A percentile compares a stretch with the other conserved stretches of the same genome.
Conservation (phyloP, 2,797 vertebrate genomes). For the Clamator glandarius region DNA sequence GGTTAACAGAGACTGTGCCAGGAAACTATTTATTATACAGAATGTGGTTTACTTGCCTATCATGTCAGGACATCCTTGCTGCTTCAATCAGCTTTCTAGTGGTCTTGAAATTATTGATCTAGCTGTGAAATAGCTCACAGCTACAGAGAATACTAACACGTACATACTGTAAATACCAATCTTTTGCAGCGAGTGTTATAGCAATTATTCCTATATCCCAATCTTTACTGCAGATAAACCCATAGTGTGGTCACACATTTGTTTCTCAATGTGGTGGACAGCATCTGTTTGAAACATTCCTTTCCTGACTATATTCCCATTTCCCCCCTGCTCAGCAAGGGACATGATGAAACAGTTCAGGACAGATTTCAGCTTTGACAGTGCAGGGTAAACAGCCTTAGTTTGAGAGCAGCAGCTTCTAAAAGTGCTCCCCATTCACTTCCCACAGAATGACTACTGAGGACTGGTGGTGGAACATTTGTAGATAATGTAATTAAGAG, state of each 20-base stretch:
- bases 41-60: not conserved
- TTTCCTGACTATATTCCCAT: not conserved
- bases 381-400: not conserved
- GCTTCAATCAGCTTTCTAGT: constrained; percentile 80
- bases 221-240: not conserved
- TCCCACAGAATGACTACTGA: not conserved
- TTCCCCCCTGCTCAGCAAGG: not conserved
- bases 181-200: not conserved
- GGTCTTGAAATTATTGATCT: constrained; percentile 77
- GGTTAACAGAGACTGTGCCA: not conserved
- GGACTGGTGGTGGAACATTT: not conserved
- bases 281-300: not conserved
- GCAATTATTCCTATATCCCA: not conserved
- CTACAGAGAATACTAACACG: constrained; percentile 79
- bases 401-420: not conserved
- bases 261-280: not conserved
- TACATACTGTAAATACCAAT: not conserved
- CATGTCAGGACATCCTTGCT: constrained; percentile 70
- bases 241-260: not conserved
- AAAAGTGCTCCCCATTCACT: not conserved
- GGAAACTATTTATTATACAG: not conserved
- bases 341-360: accelerated
- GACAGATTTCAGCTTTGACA: not conserved
- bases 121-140: constrained; percentile 78
- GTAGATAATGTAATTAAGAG: not conserved